Evolutionary conservation across 2,113 vertebrate genomes (phyloP).

Genomic region (Phylloscopus trochiloides): DNA sequence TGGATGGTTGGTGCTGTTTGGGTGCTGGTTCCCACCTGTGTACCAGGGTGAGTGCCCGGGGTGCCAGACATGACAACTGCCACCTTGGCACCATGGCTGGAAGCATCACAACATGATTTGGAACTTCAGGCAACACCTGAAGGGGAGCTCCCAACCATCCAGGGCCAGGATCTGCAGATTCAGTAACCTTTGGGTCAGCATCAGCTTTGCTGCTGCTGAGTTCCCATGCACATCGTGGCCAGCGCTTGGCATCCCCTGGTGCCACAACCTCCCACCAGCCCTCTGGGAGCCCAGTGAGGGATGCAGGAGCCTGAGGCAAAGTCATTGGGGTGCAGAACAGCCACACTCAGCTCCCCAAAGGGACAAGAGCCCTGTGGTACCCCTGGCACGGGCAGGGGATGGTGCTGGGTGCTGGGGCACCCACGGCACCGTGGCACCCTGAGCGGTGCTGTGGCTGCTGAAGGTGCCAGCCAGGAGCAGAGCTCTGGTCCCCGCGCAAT

Average conservation of each 20-base stretch:
- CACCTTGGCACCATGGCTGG: fast-evolving
- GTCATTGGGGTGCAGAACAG: neutral
- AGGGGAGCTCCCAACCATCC: fast-evolving
- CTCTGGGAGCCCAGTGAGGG: neutral
- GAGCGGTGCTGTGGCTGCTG: fast-evolving
- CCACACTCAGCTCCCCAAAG: neutral
- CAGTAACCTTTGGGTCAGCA: neutral
- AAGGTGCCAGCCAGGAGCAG: neutral
- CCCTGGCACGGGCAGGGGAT: neutral
- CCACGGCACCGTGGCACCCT: fast-evolving
- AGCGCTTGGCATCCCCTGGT: fast-evolving
- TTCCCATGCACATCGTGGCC: fast-evolving
- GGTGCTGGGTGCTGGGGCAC: neutral
- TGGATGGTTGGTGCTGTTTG: neutral
- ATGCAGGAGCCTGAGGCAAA: fast-evolving
- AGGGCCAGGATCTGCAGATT: neutral
- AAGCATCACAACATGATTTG: fast-evolving
- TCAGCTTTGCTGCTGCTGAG: neutral
- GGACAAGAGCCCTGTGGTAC: fast-evolving
- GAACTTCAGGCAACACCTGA: neutral
- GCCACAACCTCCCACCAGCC: neutral
- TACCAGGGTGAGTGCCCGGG: fast-evolving
- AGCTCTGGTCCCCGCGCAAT: neutral
- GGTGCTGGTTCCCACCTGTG: neutral
- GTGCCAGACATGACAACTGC: neutral